Evolutionary conservation across 2,113 vertebrate species (phyloP).

Genomic region (Gobius niger): DNA sequence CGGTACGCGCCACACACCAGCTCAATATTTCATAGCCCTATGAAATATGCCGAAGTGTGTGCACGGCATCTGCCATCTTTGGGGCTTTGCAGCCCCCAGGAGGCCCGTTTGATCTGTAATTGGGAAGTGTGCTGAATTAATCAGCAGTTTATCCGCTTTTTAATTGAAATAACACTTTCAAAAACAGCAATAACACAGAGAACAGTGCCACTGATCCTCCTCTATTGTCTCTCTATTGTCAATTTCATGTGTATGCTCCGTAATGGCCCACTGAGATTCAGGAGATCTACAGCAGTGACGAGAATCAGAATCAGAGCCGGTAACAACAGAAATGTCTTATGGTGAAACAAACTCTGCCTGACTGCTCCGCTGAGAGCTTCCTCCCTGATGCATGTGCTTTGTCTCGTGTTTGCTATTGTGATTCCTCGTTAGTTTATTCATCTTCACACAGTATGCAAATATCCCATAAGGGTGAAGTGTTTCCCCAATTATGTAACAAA

Average conservation of each 20-base stretch:
- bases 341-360: constrained; percentile 32
- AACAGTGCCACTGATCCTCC: constrained; percentile 79
- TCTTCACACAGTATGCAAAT: constrained; percentile 16
- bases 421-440: constrained; percentile 9
- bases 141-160: constrained; percentile 95
- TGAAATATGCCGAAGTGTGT: constrained; percentile 94
- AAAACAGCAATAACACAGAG: constrained; percentile 71
- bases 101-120: constrained; percentile 97
- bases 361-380: constrained; percentile 36
- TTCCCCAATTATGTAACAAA: constrained; percentile 37
- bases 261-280: constrained; percentile 54
- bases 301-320: constrained; percentile 38
- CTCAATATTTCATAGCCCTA: constrained; percentile 95
- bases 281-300: constrained; percentile 16
- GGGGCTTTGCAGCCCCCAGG: constrained; percentile 85
- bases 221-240: constrained; percentile 61
- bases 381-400: constrained; percentile 22
- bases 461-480: constrained; percentile 4
- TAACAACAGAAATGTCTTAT: constrained; percentile 24
- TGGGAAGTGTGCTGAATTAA: constrained; percentile 98
- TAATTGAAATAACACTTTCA: constrained; percentile 89
- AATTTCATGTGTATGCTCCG: constrained; percentile 47
- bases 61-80: constrained; percentile 89
- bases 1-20: constrained; percentile 84
- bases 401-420: constrained; percentile 16